Conservation (phyloP, 2,888 invertebrate species). For the Drosophila kanekoi region DNA sequence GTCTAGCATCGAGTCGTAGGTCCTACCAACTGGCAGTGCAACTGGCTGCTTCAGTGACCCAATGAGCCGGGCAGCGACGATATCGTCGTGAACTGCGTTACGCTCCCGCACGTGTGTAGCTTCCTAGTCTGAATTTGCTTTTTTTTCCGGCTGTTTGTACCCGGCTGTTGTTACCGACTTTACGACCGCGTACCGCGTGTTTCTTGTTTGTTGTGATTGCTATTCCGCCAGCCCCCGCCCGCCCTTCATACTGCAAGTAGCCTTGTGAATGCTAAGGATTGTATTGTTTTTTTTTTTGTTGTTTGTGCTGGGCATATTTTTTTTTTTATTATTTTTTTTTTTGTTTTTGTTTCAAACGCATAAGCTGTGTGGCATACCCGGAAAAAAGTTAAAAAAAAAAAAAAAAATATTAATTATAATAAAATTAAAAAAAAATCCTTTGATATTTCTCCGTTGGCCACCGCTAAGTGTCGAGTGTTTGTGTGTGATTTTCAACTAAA, state of each 20-base stretch:
- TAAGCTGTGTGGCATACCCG: conserved; percentile 15
- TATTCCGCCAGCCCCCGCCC: background rate
- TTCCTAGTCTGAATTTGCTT: conserved; percentile 6
- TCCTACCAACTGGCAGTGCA: conserved; percentile 28
- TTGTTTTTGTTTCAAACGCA: conserved; percentile 36
- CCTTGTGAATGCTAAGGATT: conserved; percentile 21
- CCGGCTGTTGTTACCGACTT: conserved; percentile 1
- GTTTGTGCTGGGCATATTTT: conserved; percentile 10
- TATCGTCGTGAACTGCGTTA: conserved; percentile 48
- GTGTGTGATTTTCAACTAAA: conserved; percentile 33
- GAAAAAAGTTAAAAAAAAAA: background rate
- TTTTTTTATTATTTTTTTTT: conserved; percentile 26
- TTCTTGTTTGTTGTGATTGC: conserved; percentile 35
- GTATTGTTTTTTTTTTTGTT: background rate
- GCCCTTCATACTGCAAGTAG: background rate
- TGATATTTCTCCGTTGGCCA: conserved; percentile 38
- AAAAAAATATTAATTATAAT: conserved; percentile 7
- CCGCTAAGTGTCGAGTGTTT: conserved; percentile 30
- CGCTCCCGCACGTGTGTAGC: conserved; percentile 11
- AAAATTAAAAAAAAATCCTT: conserved; percentile 14
- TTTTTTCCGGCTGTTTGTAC: background rate
- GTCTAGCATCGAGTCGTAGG: background rate
- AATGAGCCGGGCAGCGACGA: conserved; percentile 62
- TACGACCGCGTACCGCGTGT: conserved; percentile 19
- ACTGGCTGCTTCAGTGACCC: conserved; percentile 60